A percentile compares a stretch with the other conserved stretches of the same genome.
Evolutionary conservation across 2,797 vertebrate genomes (phyloP).

Genomic region (Mormyrus proboscirostris): DNA sequence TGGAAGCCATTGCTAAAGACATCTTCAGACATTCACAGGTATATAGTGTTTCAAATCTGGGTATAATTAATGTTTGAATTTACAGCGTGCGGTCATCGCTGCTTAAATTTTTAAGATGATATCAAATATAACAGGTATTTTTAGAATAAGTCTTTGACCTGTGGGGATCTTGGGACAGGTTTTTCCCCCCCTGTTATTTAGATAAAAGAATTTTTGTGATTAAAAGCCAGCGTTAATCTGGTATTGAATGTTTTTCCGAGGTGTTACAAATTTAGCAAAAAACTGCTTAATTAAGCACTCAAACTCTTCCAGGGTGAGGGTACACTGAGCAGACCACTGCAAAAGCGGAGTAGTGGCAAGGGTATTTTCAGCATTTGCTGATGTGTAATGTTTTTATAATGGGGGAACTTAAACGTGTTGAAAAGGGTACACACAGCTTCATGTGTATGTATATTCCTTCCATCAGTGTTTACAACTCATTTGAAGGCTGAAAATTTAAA

Average conservation of each 20-base stretch:
- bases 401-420: not conserved
- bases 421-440: not conserved
- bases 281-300: not conserved
- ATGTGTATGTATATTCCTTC: not conserved
- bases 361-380: constrained; percentile 6
- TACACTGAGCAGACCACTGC: not conserved
- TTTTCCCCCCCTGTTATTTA: not conserved
- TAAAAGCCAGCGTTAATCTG: not conserved
- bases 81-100: not conserved
- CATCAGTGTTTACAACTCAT: not conserved
- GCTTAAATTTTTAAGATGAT: not conserved
- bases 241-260: not conserved
- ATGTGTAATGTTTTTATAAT: not conserved
- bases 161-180: not conserved
- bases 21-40: constrained; percentile 94
- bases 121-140: constrained; percentile 3
- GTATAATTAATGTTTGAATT: not conserved
- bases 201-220: not conserved
- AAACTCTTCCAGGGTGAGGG: not conserved
- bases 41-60: constrained; percentile 17
- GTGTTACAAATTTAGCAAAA: not conserved
- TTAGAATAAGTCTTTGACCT: not conserved
- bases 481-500: not conserved
- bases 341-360: not conserved
- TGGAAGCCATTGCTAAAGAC: constrained; percentile 86